phyloP scores from a whole-genome alignment of 1,140 invertebrate genomes.

The Hypothenemus hampei region DNA sequence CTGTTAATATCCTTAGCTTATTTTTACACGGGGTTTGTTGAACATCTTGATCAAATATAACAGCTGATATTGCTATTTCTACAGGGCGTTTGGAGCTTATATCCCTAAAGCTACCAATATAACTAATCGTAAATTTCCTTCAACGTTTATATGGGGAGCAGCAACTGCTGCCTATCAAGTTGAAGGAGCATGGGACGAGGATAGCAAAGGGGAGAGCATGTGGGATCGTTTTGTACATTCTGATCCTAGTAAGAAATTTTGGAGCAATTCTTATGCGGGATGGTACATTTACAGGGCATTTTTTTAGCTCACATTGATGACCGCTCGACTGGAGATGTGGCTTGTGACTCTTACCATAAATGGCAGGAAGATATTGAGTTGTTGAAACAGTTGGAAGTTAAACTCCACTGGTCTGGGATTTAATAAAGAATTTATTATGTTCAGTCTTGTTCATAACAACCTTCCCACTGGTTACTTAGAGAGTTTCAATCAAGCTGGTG shows the following conservation, averaged over 20 bases:
- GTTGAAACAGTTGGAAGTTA: conserved; percentile 48
- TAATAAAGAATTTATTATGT: neutral
- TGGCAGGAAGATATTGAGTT: conserved; percentile 49
- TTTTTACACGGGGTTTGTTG: too few species aligned
- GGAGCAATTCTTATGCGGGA: neutral
- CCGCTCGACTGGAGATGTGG: conserved; percentile 46
- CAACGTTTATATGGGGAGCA: conserved; percentile 39
- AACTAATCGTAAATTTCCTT: conserved; percentile 14
- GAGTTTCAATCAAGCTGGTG: conserved; percentile 17
- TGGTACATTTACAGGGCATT: neutral
- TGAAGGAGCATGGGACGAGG: conserved; percentile 53
- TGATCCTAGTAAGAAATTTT: conserved; percentile 1
- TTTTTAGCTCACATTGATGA: neutral
- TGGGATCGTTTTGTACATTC: conserved; percentile 17
- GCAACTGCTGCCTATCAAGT: conserved; percentile 45
- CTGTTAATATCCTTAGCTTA: too few species aligned
- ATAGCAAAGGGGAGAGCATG: conserved; percentile 44
- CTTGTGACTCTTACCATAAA: conserved; percentile 49
- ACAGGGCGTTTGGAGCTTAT: too few species aligned
- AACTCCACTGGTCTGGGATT: conserved; percentile 33
- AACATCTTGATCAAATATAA: too few species aligned
- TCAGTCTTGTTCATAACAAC: too few species aligned
- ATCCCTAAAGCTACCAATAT: neutral
- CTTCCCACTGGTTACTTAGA: conserved; percentile 29
- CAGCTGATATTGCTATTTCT: too few species aligned